Conservation (phyloP, 2,113 vertebrate species). For the Burhinus bistriatus region DNA sequence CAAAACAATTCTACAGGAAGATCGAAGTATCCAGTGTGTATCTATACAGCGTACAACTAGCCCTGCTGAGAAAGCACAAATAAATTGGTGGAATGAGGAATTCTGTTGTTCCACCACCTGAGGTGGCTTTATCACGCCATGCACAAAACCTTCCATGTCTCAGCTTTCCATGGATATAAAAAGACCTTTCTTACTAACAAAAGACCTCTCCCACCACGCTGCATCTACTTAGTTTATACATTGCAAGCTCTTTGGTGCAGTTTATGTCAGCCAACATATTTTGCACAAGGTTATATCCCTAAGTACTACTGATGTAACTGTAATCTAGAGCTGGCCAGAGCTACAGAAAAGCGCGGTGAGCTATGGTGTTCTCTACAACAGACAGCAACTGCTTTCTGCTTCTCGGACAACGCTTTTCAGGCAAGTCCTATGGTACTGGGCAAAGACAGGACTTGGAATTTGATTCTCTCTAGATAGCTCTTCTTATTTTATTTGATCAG, state of each 20-base stretch:
- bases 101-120: neutral
- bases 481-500: neutral
- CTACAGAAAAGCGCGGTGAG: neutral
- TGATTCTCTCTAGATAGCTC: neutral
- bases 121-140: neutral
- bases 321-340: neutral
- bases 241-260: neutral
- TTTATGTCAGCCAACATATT: neutral
- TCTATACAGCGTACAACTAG: neutral
- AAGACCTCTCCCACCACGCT: neutral
- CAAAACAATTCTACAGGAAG: neutral
- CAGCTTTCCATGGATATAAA: neutral
- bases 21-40: neutral
- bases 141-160: neutral
- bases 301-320: neutral
- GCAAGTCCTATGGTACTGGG: neutral
- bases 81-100: neutral
- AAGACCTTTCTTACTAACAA: neutral
- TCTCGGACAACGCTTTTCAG: neutral
- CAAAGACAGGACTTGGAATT: neutral
- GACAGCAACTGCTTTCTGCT: neutral
- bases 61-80: neutral
- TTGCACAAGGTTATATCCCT: neutral
- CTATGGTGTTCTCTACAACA: neutral
- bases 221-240: neutral